Evolutionary conservation across 1,140 invertebrate genomes (phyloP).

Genomic region (Leguminivora glycinivorella): DNA sequence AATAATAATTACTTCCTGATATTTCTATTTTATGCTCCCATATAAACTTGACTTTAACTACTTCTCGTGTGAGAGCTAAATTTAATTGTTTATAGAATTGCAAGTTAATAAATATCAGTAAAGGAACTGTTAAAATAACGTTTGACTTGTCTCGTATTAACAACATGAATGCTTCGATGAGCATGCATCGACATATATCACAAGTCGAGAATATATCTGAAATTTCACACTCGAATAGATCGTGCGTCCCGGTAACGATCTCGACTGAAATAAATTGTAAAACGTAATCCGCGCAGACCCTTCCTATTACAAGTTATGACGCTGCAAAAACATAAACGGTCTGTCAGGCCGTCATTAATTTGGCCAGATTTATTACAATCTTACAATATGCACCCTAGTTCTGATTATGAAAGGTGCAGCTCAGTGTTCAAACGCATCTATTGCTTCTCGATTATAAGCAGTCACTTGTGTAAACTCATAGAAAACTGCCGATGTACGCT

Average conservation of each 20-base stretch:
- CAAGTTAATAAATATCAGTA: neutral
- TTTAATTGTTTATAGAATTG: neutral
- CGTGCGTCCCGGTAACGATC: neutral
- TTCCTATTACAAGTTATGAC: conserved; percentile 67
- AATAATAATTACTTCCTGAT: neutral
- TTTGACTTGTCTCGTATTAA: neutral
- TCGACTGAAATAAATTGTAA: conserved; percentile 45
- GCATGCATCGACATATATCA: neutral
- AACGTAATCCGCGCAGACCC: conserved; percentile 38
- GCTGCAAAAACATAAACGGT: conserved; percentile 70
- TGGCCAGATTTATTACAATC: conserved; percentile 69
- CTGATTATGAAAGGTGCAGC: conserved; percentile 42
- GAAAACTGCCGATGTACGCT: neutral
- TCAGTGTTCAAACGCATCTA: conserved; percentile 44
- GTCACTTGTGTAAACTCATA: neutral
- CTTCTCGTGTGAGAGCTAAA: neutral
- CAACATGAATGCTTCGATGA: conserved; percentile 1
- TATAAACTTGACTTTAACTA: neutral
- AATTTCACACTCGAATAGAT: neutral
- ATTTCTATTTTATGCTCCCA: neutral
- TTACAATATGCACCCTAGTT: conserved; percentile 59
- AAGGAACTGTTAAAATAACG: conserved; percentile 5
- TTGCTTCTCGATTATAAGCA: conserved; percentile 34
- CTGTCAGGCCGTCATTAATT: conserved; percentile 73
- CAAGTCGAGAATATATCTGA: conserved; percentile 9